Evolutionary conservation across 92 coral and sea anemone genomes (phyloP).

Genomic region (Actinernus sp.): DNA sequence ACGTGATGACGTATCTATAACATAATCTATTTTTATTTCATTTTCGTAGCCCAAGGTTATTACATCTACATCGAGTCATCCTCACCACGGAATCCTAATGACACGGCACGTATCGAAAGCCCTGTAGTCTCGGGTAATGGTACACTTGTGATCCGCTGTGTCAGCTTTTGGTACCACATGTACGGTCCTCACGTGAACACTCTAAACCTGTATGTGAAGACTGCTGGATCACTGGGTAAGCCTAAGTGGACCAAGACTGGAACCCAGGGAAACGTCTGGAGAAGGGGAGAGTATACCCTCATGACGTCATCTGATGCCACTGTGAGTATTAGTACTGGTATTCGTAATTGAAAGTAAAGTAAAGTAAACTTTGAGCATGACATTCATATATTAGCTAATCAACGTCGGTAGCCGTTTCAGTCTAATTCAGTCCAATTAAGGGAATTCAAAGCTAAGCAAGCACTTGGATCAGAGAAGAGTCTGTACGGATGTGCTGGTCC

Average conservation of each 20-base stretch:
- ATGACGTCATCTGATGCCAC: conserved; percentile 51
- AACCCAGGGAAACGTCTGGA: conserved; percentile 90
- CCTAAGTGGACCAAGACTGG: conserved; percentile 83
- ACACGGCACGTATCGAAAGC: conserved; percentile 76
- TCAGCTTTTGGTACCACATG: conserved; percentile 96
- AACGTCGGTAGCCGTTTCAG: too few species aligned
- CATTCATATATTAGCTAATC: too few species aligned
- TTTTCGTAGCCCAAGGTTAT: conserved; percentile 77
- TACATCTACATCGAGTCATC: conserved; percentile 93
- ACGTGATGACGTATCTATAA: too few species aligned
- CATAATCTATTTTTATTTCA: not conserved
- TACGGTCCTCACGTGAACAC: conserved; percentile 93
- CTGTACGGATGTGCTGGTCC: too few species aligned
- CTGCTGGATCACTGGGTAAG: conserved; percentile 52
- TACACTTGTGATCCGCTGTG: conserved; percentile 72
- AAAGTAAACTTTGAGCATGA: too few species aligned
- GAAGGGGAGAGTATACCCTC: conserved; percentile 79
- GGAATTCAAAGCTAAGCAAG: too few species aligned
- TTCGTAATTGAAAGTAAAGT: too few species aligned
- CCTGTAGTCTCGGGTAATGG: conserved; percentile 77
- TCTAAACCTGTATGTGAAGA: conserved; percentile 63
- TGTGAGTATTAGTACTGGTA: too few species aligned
- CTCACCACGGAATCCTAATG: conserved; percentile 70
- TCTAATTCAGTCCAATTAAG: too few species aligned
- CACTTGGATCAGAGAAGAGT: too few species aligned